phyloP scores from a whole-genome alignment of 2,797 vertebrate genomes.

The Chromis chromis region DNA sequence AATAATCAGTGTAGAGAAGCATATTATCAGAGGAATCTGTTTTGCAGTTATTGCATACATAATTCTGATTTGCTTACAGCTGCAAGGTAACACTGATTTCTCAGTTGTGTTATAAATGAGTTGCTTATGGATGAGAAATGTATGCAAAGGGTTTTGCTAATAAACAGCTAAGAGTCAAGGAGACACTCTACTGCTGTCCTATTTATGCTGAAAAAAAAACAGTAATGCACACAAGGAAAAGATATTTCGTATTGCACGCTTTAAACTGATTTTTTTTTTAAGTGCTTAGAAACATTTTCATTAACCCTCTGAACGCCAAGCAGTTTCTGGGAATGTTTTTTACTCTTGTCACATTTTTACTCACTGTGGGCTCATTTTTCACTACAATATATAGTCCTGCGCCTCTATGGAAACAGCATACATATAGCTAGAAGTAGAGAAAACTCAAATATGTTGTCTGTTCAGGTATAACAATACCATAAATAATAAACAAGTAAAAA shows the following conservation, averaged over 20 bases:
- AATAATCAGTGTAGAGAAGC: conserved; percentile 22
- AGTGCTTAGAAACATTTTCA: not conserved
- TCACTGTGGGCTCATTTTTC: too few relatives aligned
- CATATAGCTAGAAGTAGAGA: too few relatives aligned
- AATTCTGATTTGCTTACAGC: conserved; percentile 29
- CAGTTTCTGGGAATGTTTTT: too few relatives aligned
- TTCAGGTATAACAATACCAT: too few relatives aligned
- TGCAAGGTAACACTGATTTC: conserved; percentile 34
- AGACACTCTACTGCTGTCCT: not conserved
- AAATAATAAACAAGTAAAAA: too few relatives aligned
- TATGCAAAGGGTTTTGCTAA: not conserved
- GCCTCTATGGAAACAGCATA: too few relatives aligned
- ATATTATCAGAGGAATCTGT: conserved; percentile 10
- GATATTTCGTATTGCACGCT: conserved; percentile 1
- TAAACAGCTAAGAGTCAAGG: not conserved
- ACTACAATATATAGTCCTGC: too few relatives aligned
- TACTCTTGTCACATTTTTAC: too few relatives aligned
- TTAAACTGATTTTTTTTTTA: not conserved
- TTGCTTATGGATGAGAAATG: conserved; percentile 38
- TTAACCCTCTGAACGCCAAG: too few relatives aligned
- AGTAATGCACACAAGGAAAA: not conserved
- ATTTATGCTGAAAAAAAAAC: not conserved
- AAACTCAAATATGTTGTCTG: too few relatives aligned
- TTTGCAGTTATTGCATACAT: conserved; percentile 13
- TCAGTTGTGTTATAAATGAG: conserved; percentile 31